Percentiles rank a stretch among this genome's conserved stretches.
phyloP scores from a whole-genome alignment of 1,140 invertebrate species.

The Mercenaria mercenaria region DNA sequence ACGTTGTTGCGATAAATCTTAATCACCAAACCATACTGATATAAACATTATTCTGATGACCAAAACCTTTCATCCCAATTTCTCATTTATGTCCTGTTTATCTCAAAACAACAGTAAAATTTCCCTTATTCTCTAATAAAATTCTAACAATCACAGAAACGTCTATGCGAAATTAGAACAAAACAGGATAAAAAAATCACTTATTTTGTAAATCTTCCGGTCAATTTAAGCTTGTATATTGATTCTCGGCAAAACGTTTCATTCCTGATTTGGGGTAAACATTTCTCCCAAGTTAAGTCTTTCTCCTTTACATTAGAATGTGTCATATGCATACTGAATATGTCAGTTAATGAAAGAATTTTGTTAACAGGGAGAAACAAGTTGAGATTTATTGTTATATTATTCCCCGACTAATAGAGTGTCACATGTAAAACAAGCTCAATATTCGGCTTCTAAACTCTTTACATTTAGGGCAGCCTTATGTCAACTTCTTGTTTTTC shows the following conservation, averaged over 20 bases:
- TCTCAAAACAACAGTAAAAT: not conserved
- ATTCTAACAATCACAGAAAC: not conserved
- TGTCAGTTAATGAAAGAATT: slow-evolving; percentile 9
- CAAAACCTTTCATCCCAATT: not conserved
- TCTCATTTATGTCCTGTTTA: not conserved
- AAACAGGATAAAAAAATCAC: not conserved
- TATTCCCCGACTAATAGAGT: not conserved
- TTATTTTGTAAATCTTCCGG: not conserved
- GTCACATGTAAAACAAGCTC: not conserved
- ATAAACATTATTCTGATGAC: slow-evolving; percentile 7
- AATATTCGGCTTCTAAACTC: too few relatives aligned
- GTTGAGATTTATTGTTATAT: slow-evolving; percentile 4
- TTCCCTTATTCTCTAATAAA: not conserved
- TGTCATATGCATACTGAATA: not conserved
- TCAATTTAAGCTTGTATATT: slow-evolving; percentile 3
- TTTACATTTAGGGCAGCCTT: too few relatives aligned
- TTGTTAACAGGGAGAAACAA: not conserved
- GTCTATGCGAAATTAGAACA: not conserved
- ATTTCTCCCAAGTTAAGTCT: not conserved
- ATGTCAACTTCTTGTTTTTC: too few relatives aligned
- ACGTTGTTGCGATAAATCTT: not conserved
- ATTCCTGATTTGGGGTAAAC: not conserved
- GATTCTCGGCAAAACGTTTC: not conserved
- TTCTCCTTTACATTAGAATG: not conserved
- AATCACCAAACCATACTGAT: slow-evolving; percentile 8